A percentile compares a stretch with the other conserved stretches of the same genome.
phyloP scores from a whole-genome alignment of 2,797 vertebrate genomes.

The Sebastes elongatus region DNA sequence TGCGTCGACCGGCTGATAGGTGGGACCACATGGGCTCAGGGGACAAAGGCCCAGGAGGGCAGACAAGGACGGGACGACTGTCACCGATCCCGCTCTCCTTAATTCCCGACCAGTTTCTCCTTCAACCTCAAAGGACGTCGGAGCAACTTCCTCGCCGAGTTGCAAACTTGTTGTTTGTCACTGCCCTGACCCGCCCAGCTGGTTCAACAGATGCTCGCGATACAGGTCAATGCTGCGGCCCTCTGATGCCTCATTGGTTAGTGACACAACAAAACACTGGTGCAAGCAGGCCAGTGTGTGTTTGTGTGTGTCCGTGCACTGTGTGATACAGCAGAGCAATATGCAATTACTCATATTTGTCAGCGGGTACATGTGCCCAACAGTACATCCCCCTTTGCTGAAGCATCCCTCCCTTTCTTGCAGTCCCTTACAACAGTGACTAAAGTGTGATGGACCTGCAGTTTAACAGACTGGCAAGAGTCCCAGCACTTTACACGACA shows the following conservation, averaged over 20 bases:
- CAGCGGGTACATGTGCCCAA: neutral
- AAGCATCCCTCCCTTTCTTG: constrained; percentile 11
- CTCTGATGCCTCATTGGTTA: constrained; percentile 21
- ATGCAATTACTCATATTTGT: constrained; percentile 29
- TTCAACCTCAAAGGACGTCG: constrained; percentile 55
- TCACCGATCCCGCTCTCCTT: constrained; percentile 67
- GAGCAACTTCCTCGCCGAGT: constrained; percentile 14
- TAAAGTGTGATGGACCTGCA: constrained; percentile 39
- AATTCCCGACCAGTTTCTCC: constrained; percentile 43
- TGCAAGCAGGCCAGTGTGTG: constrained; percentile 5
- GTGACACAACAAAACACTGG: constrained; percentile 35
- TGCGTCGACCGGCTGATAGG: constrained; percentile 44
- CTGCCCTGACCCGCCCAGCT: constrained; percentile 49
- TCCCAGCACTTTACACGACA: constrained; percentile 57
- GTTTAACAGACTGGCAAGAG: constrained; percentile 64
- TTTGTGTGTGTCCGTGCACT: constrained; percentile 19
- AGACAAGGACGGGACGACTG: constrained; percentile 64
- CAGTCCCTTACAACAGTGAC: constrained; percentile 21
- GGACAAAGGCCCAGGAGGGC: constrained; percentile 61
- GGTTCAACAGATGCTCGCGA: constrained; percentile 65
- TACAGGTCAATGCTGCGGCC: constrained; percentile 37
- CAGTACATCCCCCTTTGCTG: neutral
- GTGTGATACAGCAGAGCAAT: constrained; percentile 5
- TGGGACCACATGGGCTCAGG: constrained; percentile 36
- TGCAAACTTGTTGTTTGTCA: constrained; percentile 38